Conservation (phyloP, 2,797 vertebrate species). For the Scleropages formosus region DNA sequence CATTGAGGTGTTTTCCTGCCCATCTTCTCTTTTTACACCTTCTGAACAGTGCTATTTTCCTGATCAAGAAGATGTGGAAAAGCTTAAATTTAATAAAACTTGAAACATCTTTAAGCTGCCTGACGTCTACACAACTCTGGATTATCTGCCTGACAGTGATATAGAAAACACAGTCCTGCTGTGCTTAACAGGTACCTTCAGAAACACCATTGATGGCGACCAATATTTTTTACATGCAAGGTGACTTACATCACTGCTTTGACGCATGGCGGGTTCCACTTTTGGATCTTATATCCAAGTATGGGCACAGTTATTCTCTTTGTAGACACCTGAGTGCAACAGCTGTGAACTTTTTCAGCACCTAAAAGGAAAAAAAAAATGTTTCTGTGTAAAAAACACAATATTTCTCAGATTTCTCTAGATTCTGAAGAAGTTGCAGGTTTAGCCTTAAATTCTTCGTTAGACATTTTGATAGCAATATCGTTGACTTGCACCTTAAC, state of each 20-base stretch:
- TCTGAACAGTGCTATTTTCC: too few relatives aligned
- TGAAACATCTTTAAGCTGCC: too few relatives aligned
- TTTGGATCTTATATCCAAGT: constrained; percentile 62
- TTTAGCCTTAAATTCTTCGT: too few relatives aligned
- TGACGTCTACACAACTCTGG: too few relatives aligned
- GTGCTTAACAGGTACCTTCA: neutral
- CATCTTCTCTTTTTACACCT: neutral
- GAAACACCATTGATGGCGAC: neutral
- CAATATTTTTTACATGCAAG: neutral
- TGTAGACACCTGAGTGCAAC: constrained; percentile 54
- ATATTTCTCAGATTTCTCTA: too few relatives aligned
- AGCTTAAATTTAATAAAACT: too few relatives aligned
- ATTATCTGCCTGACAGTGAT: too few relatives aligned
- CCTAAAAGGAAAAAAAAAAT: constrained; percentile 26
- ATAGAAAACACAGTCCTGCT: neutral
- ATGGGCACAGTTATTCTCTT: constrained; percentile 49
- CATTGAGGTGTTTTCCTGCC: neutral
- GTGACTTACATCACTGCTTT: constrained; percentile 60
- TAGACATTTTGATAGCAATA: too few relatives aligned
- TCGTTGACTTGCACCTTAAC: too few relatives aligned
- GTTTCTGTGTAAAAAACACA: neutral
- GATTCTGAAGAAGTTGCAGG: too few relatives aligned
- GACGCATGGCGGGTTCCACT: constrained; percentile 55
- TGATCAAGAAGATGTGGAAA: too few relatives aligned
- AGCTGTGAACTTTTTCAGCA: constrained; percentile 35